Evolutionary conservation across 2,113 vertebrate genomes (phyloP), one percentile per base, ranked within the genome.

Genomic region (Dipodomys merriami): DNA sequence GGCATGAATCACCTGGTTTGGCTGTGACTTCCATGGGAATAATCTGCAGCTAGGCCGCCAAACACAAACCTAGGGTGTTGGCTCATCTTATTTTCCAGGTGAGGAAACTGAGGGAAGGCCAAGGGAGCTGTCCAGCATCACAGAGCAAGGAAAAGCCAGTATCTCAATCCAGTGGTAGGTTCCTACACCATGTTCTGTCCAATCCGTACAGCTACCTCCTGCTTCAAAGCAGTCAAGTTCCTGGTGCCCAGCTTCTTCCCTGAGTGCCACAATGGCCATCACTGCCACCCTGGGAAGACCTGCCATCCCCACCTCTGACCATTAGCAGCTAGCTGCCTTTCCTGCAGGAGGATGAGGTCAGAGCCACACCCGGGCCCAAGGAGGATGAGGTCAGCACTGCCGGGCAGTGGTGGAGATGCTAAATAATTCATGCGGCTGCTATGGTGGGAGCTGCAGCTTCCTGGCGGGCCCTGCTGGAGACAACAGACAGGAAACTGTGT

Each of bases 341-440:
- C 39, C 84, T 73, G 46, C 20, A 74, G 18, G 90, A 91, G 82
- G 89, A 25, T 1, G 13, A 89, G 94, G 88, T 83, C 88, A 88
- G 94, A 88, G 78, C 81, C 22, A 1, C 68, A 1, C 74, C 78
- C 7, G 68, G 80, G 73, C 71, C 94, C 73, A 20, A 86, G 96
- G 97, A 97, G 96, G 90, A 97, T 35, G 94, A 6, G 97, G 97
- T 97, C 96, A 96, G 67, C 2, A 91, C 95, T 85, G 85, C 74
- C 7, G 13, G 13, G 49, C 49, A 49, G 88, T 89, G 83, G 94
- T 81, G 68, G 71, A 73, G 7, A 2, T 72, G 57, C 95, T 98
- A 86, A 98, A 98, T 98, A 97, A 98, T 98, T 98, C 93, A 98
- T 87, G 71, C 44, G 0, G 1, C 64, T 86, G 53, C 93, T 33